Percentiles rank a stretch among this genome's conserved stretches.
phyloP scores from a whole-genome alignment of 35 echinoderm and acorn worm species.

The Ptychodera flava region DNA sequence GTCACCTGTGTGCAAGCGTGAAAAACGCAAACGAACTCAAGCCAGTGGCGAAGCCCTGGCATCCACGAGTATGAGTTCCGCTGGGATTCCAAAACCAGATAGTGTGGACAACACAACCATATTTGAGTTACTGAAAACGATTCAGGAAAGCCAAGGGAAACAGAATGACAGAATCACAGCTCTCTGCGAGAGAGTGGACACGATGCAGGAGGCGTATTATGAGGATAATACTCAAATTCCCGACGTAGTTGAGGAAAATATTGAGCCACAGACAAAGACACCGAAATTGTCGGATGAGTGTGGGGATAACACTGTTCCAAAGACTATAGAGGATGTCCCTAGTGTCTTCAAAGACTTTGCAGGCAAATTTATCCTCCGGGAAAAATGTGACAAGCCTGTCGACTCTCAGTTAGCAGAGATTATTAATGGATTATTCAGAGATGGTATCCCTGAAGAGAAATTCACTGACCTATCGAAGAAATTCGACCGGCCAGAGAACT shows the following conservation, averaged over 20 bases:
- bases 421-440: slow-evolving; percentile 14
- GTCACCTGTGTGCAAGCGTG: background rate
- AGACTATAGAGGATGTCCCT: background rate
- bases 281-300: background rate
- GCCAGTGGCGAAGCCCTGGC: background rate
- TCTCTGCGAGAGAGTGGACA: background rate
- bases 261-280: background rate
- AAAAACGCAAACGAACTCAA: background rate
- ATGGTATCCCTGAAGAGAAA: slow-evolving; percentile 8
- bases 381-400: background rate
- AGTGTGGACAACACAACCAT: background rate
- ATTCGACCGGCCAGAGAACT: slow-evolving; percentile 2
- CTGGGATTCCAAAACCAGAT: background rate
- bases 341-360: slow-evolving; percentile 14
- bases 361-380: background rate
- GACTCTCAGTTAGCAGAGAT: background rate
- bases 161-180: background rate
- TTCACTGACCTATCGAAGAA: background rate
- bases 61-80: background rate
- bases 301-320: background rate
- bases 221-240: no score
- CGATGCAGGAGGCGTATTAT: background rate
- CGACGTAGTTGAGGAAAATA: background rate
- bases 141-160: background rate
- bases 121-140: background rate